phyloP scores from a whole-genome alignment of 1,140 invertebrate species.

The Himalopsyche phryganea region DNA sequence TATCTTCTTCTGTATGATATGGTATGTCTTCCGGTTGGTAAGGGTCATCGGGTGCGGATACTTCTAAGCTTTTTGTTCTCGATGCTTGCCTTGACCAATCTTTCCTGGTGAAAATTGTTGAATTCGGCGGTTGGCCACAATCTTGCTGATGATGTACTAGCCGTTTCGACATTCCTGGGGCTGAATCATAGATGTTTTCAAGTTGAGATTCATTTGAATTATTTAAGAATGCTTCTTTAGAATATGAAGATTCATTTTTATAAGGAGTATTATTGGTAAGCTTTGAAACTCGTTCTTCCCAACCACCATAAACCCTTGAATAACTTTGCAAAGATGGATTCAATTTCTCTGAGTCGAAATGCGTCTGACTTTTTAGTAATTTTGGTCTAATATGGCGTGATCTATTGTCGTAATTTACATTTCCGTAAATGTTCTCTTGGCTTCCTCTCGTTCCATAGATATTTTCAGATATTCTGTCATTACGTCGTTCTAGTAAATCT shows the following conservation, averaged over 20 bases:
- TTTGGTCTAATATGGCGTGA: slow-evolving; percentile 7
- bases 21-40: slow-evolving; percentile 10
- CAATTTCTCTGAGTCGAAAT: slow-evolving; percentile 12
- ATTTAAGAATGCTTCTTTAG: slow-evolving; percentile 5
- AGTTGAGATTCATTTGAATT: slow-evolving; percentile 1
- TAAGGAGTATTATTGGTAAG: slow-evolving; percentile 12
- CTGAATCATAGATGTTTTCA: slow-evolving; percentile 17
- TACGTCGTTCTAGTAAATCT: slow-evolving; percentile 44
- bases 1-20: slow-evolving; percentile 7
- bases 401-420: slow-evolving; percentile 12
- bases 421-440: slow-evolving; percentile 25
- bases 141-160: not conserved
- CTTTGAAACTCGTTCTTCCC: slow-evolving; percentile 46
- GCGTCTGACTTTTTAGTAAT: slow-evolving; percentile 6
- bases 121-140: slow-evolving; percentile 38
- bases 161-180: not conserved
- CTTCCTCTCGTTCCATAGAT: slow-evolving; percentile 16
- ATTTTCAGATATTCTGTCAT: slow-evolving; percentile 5
- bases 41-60: slow-evolving; percentile 36
- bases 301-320: slow-evolving; percentile 47
- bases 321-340: slow-evolving; percentile 33
- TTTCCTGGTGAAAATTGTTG: slow-evolving; percentile 54
- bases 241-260: slow-evolving; percentile 14
- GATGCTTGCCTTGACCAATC: slow-evolving; percentile 55
- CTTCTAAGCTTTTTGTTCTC: slow-evolving; percentile 52